Base-by-base conservation (phyloP, 2,888 invertebrate genomes). In the Harpalus rubripes region DNA sequence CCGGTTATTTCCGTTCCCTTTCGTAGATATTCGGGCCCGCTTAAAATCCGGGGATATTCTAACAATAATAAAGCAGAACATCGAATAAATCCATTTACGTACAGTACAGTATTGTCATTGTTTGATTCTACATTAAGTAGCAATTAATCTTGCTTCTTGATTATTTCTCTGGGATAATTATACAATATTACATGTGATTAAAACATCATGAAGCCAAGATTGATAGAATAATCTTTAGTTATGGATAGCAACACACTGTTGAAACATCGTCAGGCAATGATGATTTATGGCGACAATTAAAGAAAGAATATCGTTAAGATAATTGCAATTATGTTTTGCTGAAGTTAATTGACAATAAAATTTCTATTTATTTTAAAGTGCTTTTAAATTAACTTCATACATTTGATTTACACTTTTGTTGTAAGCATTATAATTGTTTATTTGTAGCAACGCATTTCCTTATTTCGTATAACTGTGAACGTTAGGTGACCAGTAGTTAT, bases 241-340 rank as follows among this genome's bases (percentile, higher is more conserved):
- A 12, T 52, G 44, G 12, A 52, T 44, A 7, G 44, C 7, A 52
- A 12, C 44, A 12, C 44, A 52, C 44, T 56, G 76, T 76, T 76
- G 76, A 52, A 76, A 76, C 56, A 58, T 8, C 22, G 18, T 76
- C 52, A 76, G 52, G 76, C 18, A 76, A 5, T 10, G 56, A 76
- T 76, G 76, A 76, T 76, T 56, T 76, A 76, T 76, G 18, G 10
- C 41, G 18, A 63, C 63, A 63, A 63, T 63, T 63, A 63, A 63
- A 63, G 18, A 63, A 52, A 52, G 44, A 52, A 52, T 52, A 52
- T 32, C 32, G 32, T 32, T 32, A 52, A 52, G 44, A 52, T 52
- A 52, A 65, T 16, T 65, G 22, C 65, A 65, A n/a, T 4, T 65
- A 65, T 26, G 22, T 26, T 8, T 22, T 32, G 10, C 26, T 18